Evolutionary conservation across 2,113 vertebrate species (phyloP).

Genomic region (Phalacrocorax brasilianus): DNA sequence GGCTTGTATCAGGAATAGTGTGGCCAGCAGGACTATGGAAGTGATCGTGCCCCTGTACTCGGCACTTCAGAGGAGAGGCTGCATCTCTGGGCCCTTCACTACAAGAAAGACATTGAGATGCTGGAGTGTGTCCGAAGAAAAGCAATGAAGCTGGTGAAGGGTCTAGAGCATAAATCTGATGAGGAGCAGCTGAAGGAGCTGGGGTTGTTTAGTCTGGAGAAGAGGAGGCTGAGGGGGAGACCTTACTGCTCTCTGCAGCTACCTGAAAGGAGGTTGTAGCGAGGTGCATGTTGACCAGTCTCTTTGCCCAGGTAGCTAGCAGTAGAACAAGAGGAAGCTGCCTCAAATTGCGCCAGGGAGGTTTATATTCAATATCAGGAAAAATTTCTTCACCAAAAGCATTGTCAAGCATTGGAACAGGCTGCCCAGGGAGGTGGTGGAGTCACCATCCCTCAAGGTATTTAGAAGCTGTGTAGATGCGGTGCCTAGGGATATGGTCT

Average conservation of each 20-base stretch:
- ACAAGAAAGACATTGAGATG: not conserved
- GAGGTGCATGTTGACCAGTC: no score
- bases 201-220: not conserved
- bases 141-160: not conserved
- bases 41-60: not conserved
- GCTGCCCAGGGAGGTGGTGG: not conserved
- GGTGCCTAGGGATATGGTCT: not conserved
- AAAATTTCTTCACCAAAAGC: accelerated
- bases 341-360: not conserved
- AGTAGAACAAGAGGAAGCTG: not conserved
- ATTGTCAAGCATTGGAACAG: not conserved
- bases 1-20: not conserved
- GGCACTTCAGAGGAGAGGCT: not conserved
- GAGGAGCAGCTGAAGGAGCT: not conserved
- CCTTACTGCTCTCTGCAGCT: accelerated
- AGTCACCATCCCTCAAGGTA: not conserved
- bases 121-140: not conserved
- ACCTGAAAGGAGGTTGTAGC: not conserved
- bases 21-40: not conserved
- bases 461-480: not conserved
- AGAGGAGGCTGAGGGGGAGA: not conserved
- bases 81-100: accelerated
- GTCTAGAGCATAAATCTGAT: not conserved
- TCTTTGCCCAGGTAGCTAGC: not conserved
- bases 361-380: not conserved